Evolutionary conservation across 92 coral and sea anemone species (phyloP).

Genomic region (Muricea muricata): DNA sequence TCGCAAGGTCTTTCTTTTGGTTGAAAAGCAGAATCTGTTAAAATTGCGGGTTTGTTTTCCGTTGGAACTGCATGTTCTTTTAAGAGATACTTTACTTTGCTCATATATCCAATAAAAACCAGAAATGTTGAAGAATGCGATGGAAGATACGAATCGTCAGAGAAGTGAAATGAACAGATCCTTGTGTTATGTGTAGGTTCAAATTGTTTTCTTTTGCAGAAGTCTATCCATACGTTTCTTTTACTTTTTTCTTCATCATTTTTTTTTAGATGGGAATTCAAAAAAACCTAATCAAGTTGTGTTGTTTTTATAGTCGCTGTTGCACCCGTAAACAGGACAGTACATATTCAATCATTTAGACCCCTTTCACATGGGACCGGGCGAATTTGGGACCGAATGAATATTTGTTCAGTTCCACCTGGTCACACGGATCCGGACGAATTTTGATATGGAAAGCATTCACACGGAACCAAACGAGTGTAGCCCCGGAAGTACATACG

Average conservation of each 20-base stretch:
- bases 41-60: slow-evolving; percentile 4
- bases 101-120: background rate
- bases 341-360: too few species aligned
- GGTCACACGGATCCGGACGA: too few species aligned
- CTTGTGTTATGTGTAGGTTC: background rate
- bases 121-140: slow-evolving; percentile 13
- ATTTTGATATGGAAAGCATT: too few species aligned
- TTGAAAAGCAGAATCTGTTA: too few species aligned
- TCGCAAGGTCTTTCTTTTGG: too few species aligned
- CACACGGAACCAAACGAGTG: too few species aligned
- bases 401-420: too few species aligned
- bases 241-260: slow-evolving; percentile 1
- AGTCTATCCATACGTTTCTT: background rate
- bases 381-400: too few species aligned
- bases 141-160: slow-evolving; percentile 1
- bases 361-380: too few species aligned
- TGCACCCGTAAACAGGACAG: too few species aligned
- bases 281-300: background rate
- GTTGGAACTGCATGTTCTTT: slow-evolving; percentile 14
- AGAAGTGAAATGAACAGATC: slow-evolving; percentile 27
- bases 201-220: slow-evolving; percentile 17
- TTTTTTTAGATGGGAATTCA: slow-evolving; percentile 14
- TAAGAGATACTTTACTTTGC: background rate
- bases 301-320: background rate
- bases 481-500: too few species aligned